Evolutionary conservation across 2,113 vertebrate species (phyloP), one percentile per base, ranked within the genome.

Genomic region (Coreoperca whiteheadi): DNA sequence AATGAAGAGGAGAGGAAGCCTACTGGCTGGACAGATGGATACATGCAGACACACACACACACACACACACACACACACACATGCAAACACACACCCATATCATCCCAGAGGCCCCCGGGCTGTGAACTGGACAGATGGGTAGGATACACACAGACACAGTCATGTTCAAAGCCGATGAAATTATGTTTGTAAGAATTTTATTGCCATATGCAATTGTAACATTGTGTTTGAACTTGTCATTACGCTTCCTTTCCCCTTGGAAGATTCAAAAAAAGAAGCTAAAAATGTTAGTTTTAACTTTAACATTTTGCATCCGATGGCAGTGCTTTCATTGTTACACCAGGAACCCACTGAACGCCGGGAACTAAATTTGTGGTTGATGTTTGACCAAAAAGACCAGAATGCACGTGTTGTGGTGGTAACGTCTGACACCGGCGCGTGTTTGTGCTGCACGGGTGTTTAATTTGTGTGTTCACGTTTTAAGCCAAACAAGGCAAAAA

Each of bases 1-100:
- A 97, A 95, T 97, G 93, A 4, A n/a, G 76, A 77, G 77, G 88
- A n/a, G 76, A 77, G 77, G 88, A 69, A 57, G 25, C 63, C 63
- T 68, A 60, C 39, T 37, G 67, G 41, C 15, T 30, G 63, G 57
- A 75, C 81, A 90, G 83, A 84, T 66, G 69, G 72, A 69, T 46
- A 21, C 34, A 69, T 3, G 8, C 56, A 75, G 30, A 30, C 59
- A 64, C 15, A 30, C 25, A 70, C 6, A 56, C 8, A 34, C 71
- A 69, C 16, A 59, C 51, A 80, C 68, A 76, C 54, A 28, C 59
- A 64, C 15, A 30, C 25, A 70, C 6, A 56, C 8, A 34, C 71
- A 69, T n/a, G n/a, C n/a, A n/a, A n/a, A n/a, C 16, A 59, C 51
- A 80, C 68, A 76, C 54, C 39, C 41, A 48, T 39, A 66, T 57